Base-by-base conservation (phyloP, 1,140 invertebrate genomes). In the Marisa cornuarietis region DNA sequence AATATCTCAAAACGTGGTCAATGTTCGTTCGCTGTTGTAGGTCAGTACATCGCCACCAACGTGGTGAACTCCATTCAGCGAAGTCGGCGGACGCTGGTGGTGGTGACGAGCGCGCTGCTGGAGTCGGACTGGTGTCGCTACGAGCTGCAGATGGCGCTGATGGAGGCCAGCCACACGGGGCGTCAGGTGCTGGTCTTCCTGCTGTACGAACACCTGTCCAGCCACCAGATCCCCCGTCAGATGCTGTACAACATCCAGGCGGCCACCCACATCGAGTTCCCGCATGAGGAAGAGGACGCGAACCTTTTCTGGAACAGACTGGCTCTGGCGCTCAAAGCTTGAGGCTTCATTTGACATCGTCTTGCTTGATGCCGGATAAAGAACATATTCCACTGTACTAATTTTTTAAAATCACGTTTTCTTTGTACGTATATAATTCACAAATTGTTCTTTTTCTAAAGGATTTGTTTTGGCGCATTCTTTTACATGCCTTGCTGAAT, bases 81-180 rank as follows among this genome's bases (percentile, higher is more conserved):
- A 66, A 94, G 94, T 85, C 91, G 92, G 66, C 93, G 93, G 87
- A 93, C 93, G 18, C 87, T 95, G 62, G 88, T 94, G 61, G 87
- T 95, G 18, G 91, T 95, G 54, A 94, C 93, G 76, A 91, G 93
- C 82, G 90, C 91, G 71, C 94, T 94, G 87, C 91, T 93, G 0
- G 92, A 92, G 79, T 94, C 93, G n/a, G 92, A 94, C 51, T 95
- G 94, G 94, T 94, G 94, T 84, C 83, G 92, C 62, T 94, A 93
- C 92, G 93, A 94, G 84, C 92, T 85, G 68, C 75, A 85, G 66
- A 85, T 85, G 81, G 83, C 83, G 11, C 61, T 69, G 4, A 80
- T 82, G 79, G 83, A 84, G 76, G 62, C 61, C 20, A 52, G 76
- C 20, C 49, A 80, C 31, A 82, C 71, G 8, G 81, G 79, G n/a